These are phyloP conservation scores for Hymenochirus boettgeri DNA, from an alignment of 2,113 vertebrate species.

Conservation along the genomic window DNA sequence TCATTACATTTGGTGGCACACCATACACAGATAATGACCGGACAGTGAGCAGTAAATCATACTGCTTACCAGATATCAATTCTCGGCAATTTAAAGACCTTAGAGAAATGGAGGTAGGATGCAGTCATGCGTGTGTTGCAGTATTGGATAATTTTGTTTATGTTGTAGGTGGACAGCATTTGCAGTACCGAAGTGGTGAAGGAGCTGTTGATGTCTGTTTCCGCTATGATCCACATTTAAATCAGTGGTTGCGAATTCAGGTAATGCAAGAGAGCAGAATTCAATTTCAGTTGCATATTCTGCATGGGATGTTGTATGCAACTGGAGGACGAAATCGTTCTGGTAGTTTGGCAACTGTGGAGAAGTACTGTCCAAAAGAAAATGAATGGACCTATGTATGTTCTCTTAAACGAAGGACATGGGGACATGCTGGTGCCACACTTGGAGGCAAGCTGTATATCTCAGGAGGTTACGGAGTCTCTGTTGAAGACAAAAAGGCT, in stretches of 20 bases:
- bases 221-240: slow-evolving; percentile 89
- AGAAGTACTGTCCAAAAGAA: slow-evolving; percentile 84
- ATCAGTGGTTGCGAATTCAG: slow-evolving; percentile 86
- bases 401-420: slow-evolving; percentile 85
- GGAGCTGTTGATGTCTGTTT: slow-evolving; percentile 84
- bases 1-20: slow-evolving; percentile 87
- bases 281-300: slow-evolving; percentile 87
- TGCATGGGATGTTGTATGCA: slow-evolving; percentile 79
- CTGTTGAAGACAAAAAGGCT: slow-evolving; percentile 89
- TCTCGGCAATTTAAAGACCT: slow-evolving; percentile 88
- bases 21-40: slow-evolving; percentile 94
- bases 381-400: slow-evolving; percentile 88
- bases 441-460: slow-evolving; percentile 77
- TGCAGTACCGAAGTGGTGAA: slow-evolving; percentile 93
- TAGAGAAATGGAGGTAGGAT: slow-evolving; percentile 82
- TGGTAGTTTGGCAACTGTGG: slow-evolving; percentile 87
- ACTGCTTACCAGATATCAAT: slow-evolving; percentile 67
- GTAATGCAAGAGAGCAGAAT: slow-evolving; percentile 92
- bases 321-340: slow-evolving; percentile 90
- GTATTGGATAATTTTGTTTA: slow-evolving; percentile 96
- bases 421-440: slow-evolving; percentile 87
- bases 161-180: slow-evolving; percentile 83
- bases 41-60: slow-evolving; percentile 81
- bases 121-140: slow-evolving; percentile 88
- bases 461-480: slow-evolving; percentile 90